Evolutionary conservation across 53 echinoderm and acorn worm genomes (phyloP), one percentile per base, ranked within the genome.

Genomic region (Temnopleurus reevesii): DNA sequence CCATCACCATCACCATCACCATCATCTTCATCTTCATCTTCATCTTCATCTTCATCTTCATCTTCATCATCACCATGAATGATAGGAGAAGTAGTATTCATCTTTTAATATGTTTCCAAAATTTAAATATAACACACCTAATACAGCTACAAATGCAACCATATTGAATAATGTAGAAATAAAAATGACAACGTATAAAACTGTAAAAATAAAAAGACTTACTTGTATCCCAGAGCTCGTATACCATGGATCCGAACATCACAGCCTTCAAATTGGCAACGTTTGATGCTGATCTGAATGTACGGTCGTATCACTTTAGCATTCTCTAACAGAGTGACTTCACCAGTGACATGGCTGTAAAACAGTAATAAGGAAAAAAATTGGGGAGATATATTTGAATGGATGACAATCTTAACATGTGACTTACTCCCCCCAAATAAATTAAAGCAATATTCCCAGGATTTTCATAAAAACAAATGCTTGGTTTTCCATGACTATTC

Each of bases 211-310:
- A 59, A 59, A 5, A 21, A 33, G 4, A 49, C 91, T 87, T 53
- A 99, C 99, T 94, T 99, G 66, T 89, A 94, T 13, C 99, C 99
- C 12, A 96, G 77, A 23, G 96, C 92, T 80, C 96, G 91, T 28
- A 99, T 30, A 8, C 99, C 99, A 51, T 96, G 99, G 19, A 99
- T 89, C 65, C 99, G 90, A 46, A 93, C 96, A 91, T 99, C 99
- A 76, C 99, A 99, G 2, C 99, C 99, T 63, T 99, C 99, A 63
- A 92, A 94, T 83, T 99, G 96, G 59, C 99, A 99, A 59, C 96
- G 89, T 55, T 92, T 93, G 90, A 99, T 99, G 89, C 96, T 99
- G 59, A 96, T 99, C 93, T 99, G 96, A 9, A 99, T 83, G 18
- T 93, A 99, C 19, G 96, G 99, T 41, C 91, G 81, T 19, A 91